These are phyloP conservation scores for Idris sp. DNA, from an alignment of 1,140 invertebrate genomes.

Conservation along the genomic window DNA sequence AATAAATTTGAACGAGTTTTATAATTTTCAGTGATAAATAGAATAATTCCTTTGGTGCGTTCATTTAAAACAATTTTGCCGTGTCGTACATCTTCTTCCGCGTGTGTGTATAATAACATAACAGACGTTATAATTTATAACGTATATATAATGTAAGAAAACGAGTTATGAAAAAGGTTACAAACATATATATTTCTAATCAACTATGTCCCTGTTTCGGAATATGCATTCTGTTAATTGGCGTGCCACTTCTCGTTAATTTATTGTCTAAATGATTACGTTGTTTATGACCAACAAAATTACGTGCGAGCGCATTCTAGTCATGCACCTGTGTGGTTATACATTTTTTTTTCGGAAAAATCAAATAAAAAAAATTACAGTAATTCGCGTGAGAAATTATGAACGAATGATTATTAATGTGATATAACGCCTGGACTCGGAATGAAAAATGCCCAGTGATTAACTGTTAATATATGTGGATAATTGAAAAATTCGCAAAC, in stretches of 20 bases:
- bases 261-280: slow-evolving; percentile 36
- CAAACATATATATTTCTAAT: slow-evolving; percentile 51
- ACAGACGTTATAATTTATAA: slow-evolving; percentile 46
- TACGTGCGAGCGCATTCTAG: slow-evolving; percentile 33
- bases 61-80: slow-evolving; percentile 32
- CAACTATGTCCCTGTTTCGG: slow-evolving; percentile 43
- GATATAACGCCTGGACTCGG: too few species aligned
- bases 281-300: slow-evolving; percentile 37
- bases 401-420: not conserved
- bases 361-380: not conserved
- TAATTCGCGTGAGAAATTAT: not conserved
- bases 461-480: too few species aligned
- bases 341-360: slow-evolving; percentile 13
- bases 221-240: slow-evolving; percentile 43
- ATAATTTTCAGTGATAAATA: slow-evolving; percentile 17
- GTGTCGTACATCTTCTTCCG: slow-evolving; percentile 12
- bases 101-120: slow-evolving; percentile 29
- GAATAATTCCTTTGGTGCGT: slow-evolving; percentile 11
- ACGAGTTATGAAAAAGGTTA: slow-evolving; percentile 41
- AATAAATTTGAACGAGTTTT: too few species aligned
- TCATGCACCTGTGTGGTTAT: slow-evolving; percentile 20
- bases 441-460: too few species aligned
- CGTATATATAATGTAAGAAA: slow-evolving; percentile 37
- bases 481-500: too few species aligned
- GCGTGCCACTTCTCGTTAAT: slow-evolving; percentile 49